Base-by-base conservation (phyloP, 2,888 invertebrate species). In the Melolontha melolontha region DNA sequence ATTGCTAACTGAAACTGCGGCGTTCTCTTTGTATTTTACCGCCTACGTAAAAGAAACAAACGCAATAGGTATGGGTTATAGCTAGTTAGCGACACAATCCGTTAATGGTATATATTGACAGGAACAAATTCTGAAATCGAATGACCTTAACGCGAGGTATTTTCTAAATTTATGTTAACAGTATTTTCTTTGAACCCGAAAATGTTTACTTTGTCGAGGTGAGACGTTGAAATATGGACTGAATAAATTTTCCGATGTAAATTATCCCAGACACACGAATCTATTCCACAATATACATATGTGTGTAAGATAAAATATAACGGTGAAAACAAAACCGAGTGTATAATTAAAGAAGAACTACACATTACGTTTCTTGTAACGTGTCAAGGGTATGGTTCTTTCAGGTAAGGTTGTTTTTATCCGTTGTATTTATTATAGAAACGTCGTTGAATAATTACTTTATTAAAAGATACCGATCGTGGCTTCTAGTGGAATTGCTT, bases 391-490 rank as follows among this genome's bases (percentile, higher is more conserved):
- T 14, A 29, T 29, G 51, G 34, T 14, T 52, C 27, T 29, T 52
- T 52, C 51, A 52, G 34, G 51, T 52, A 52, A 52, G 6, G 22
- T 39, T 41, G 57, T 50, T 59, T 57, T 34, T 49, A 66, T 49
- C 40, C 47, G 54, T 27, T 51, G 39, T 67, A 42, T 64, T 55
- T 64, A 55, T 55, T 49, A 50, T 34, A 12, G 16, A 49, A 64
- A 39, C 50, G 55, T 64, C 55, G 34, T 41, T 51, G 68, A 64
- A 57, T 57, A 64, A 64, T 68, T 57, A 50, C 64, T 57, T 64
- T 64, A 68, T 64, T 68, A 68, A 68, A 68, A 64, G 64, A 64
- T 68, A 68, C 42, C 55, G 40, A 64, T 68, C 57, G 50, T 29
- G 44, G 29, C 14, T 62, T 14, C 50, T 51, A 34, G 40, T 42